These are phyloP conservation scores for Diadumene lineata DNA, from an alignment of 92 coral and sea anemone genomes.

Conservation along the genomic window DNA sequence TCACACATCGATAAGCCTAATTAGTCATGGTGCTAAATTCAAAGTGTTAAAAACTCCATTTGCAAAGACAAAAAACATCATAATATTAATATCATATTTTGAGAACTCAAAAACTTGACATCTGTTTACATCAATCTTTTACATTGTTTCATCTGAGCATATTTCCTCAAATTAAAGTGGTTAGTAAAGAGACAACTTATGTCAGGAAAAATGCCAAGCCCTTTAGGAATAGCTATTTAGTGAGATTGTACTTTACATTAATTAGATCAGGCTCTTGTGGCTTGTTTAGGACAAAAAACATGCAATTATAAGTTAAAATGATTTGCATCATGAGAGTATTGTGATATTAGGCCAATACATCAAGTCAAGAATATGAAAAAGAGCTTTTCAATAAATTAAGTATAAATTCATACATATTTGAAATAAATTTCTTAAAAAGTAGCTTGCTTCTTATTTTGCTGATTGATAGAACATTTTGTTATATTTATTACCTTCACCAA, in stretches of 20 bases:
- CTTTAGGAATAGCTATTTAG: not conserved
- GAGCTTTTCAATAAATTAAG: not conserved
- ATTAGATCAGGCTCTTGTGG: not conserved
- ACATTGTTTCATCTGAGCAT: too few relatives aligned
- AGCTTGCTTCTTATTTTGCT: too few relatives aligned
- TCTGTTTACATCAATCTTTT: too few relatives aligned
- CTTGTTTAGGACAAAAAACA: constrained; percentile 3
- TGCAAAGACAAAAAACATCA: not conserved
- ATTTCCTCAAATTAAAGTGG: too few relatives aligned
- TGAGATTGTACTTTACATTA: not conserved
- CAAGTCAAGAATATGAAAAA: not conserved
- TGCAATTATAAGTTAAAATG: not conserved
- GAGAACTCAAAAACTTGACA: not conserved
- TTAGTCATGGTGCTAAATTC: constrained; percentile 1
- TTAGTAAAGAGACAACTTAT: not conserved
- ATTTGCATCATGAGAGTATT: not conserved
- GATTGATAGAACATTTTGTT: too few relatives aligned
- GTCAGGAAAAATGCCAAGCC: not conserved
- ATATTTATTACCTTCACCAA: too few relatives aligned
- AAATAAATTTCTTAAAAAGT: too few relatives aligned
- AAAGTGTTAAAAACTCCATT: not conserved
- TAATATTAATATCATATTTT: not conserved
- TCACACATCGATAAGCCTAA: not conserved
- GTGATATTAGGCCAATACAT: constrained; percentile 3
- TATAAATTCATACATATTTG: too few relatives aligned